Evolutionary conservation across 2,888 invertebrate species (phyloP).

Genomic region (Trissoscelio sp.): DNA sequence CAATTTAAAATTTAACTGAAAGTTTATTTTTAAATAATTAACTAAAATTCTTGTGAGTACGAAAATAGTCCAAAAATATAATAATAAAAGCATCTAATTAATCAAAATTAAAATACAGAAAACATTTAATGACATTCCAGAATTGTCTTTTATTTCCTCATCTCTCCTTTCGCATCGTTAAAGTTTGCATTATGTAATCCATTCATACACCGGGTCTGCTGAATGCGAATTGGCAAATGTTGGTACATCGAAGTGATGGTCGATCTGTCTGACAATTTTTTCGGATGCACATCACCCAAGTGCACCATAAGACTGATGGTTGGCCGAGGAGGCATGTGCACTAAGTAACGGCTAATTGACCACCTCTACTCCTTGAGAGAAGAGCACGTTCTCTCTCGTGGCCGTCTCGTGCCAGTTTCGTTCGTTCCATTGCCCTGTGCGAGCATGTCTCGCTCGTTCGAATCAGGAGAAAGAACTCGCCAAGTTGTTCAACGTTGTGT

Average conservation of each 20-base stretch:
- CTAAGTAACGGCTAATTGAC: constrained; percentile 82
- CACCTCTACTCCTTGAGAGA: constrained; percentile 74
- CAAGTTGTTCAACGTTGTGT: constrained; percentile 28
- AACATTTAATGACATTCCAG: neutral
- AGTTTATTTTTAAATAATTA: no score
- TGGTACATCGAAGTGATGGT: constrained; percentile 3
- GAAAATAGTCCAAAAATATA: no score
- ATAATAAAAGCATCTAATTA: no score
- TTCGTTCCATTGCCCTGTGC: constrained; percentile 66
- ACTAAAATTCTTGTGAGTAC: no score
- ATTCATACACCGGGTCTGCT: constrained; percentile 9
- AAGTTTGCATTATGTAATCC: constrained; percentile 30
- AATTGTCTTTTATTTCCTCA: neutral
- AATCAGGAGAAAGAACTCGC: constrained; percentile 45
- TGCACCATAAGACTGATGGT: constrained; percentile 45
- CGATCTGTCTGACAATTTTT: constrained; percentile 47
- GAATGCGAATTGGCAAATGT: constrained; percentile 11
- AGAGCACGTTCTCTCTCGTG: constrained; percentile 68
- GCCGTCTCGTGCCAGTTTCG: constrained; percentile 70
- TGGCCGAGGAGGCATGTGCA: constrained; percentile 72
- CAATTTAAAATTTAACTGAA: no score
- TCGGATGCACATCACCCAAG: constrained; percentile 36
- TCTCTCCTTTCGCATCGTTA: neutral
- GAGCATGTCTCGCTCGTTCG: constrained; percentile 52
- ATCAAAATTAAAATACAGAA: no score